phyloP scores from a whole-genome alignment of 2,797 vertebrate species.

The Anolis apletophallus region DNA sequence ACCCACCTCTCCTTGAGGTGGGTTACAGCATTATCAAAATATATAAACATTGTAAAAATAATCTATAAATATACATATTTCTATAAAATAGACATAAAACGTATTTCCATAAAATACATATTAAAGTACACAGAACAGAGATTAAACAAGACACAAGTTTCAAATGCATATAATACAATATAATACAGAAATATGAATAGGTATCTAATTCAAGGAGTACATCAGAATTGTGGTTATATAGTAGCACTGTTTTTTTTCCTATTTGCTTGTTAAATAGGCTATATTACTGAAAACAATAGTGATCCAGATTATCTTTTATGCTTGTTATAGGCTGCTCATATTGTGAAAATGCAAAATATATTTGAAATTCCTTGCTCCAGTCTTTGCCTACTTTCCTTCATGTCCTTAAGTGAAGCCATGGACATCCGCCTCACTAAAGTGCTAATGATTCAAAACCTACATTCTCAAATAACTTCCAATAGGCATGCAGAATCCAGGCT shows the following conservation, averaged over 20 bases:
- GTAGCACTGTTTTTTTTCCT: background rate
- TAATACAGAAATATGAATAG: background rate
- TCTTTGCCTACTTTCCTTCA: background rate
- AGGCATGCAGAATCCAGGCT: background rate
- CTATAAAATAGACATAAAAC: too few relatives aligned
- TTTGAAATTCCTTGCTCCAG: background rate
- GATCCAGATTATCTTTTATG: background rate
- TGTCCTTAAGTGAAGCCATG: background rate
- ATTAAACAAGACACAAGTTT: too few relatives aligned
- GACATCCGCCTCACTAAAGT: conserved; percentile 1
- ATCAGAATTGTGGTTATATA: background rate
- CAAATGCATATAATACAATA: too few relatives aligned
- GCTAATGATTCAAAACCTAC: background rate
- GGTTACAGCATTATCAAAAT: too few relatives aligned
- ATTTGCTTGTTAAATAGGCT: background rate
- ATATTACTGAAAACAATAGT: background rate
- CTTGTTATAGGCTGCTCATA: background rate
- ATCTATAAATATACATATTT: too few relatives aligned
- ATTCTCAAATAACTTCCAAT: background rate
- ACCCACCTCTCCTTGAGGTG: too few relatives aligned
- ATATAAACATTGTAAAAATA: too few relatives aligned
- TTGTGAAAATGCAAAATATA: background rate
- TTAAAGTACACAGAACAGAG: too few relatives aligned
- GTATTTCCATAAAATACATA: too few relatives aligned
- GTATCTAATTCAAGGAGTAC: background rate